These are phyloP conservation scores for Brachystomella parvula DNA, from an alignment of 1,140 invertebrate species.

Conservation along the genomic window DNA sequence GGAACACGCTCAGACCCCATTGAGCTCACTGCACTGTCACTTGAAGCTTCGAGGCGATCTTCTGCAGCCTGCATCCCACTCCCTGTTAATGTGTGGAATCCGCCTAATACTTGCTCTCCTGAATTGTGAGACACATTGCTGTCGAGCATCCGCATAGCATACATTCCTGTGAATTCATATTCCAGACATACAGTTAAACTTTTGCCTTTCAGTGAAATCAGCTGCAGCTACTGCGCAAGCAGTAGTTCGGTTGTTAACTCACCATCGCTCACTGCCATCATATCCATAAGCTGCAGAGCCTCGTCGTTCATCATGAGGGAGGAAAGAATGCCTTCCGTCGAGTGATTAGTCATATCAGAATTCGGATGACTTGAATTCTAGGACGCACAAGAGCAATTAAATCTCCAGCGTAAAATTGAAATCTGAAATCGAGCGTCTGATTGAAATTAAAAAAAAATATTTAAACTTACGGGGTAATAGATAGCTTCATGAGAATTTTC, in stretches of 20 bases:
- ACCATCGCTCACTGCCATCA: slow-evolving; percentile 74
- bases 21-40: slow-evolving; percentile 79
- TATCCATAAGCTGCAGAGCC: slow-evolving; percentile 78
- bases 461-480: slow-evolving; percentile 55
- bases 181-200: background rate
- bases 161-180: slow-evolving; percentile 59
- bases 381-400: background rate
- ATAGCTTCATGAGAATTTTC: slow-evolving; percentile 52
- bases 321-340: slow-evolving; percentile 71
- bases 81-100: too few species aligned
- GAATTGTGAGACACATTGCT: slow-evolving; percentile 42
- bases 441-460: background rate
- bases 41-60: slow-evolving; percentile 69
- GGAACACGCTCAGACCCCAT: slow-evolving; percentile 70
- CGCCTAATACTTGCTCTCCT: slow-evolving; percentile 34
- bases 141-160: slow-evolving; percentile 74
- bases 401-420: background rate
- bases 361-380: slow-evolving; percentile 39
- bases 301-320: slow-evolving; percentile 72
- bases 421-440: background rate
- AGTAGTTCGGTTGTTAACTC: slow-evolving; percentile 42
- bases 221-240: background rate
- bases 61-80: slow-evolving; percentile 41
- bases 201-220: slow-evolving; percentile 12
- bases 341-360: slow-evolving; percentile 58